These are phyloP conservation scores for Gymnobelideus leadbeateri DNA, from an alignment of 2,113 vertebrate genomes.

Conservation along the genomic window DNA sequence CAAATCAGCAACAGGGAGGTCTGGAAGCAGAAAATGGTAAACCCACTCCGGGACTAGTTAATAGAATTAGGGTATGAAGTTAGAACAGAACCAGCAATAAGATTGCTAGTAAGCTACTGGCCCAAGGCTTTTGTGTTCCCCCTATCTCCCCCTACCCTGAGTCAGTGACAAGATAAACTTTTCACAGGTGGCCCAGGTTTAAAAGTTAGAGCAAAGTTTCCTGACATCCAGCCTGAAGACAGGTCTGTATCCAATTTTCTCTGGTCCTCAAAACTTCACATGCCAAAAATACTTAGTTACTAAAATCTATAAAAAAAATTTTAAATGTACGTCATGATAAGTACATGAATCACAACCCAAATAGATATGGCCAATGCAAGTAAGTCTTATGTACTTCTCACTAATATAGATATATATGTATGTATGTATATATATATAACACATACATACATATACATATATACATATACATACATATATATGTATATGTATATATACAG, in stretches of 20 bases:
- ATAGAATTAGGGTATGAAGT: neutral
- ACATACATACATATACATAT: too few species aligned
- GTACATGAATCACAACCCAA: neutral
- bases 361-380: neutral
- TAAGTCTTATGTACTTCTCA: neutral
- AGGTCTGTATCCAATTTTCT: neutral
- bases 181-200: neutral
- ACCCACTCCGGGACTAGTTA: neutral
- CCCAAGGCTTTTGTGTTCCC: neutral
- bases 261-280: neutral
- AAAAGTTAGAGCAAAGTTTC: neutral
- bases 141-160: neutral
- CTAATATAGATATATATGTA: neutral
- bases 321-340: neutral
- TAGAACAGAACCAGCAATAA: neutral
- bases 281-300: neutral
- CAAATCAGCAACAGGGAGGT: neutral
- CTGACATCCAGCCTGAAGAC: neutral
- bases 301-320: neutral
- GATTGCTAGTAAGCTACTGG: neutral
- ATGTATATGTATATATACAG: too few species aligned
- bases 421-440: too few species aligned
- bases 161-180: neutral
- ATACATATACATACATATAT: too few species aligned
- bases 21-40: neutral